Base-by-base conservation (phyloP, 1,140 invertebrate species). In the Heliconius melpomene region DNA sequence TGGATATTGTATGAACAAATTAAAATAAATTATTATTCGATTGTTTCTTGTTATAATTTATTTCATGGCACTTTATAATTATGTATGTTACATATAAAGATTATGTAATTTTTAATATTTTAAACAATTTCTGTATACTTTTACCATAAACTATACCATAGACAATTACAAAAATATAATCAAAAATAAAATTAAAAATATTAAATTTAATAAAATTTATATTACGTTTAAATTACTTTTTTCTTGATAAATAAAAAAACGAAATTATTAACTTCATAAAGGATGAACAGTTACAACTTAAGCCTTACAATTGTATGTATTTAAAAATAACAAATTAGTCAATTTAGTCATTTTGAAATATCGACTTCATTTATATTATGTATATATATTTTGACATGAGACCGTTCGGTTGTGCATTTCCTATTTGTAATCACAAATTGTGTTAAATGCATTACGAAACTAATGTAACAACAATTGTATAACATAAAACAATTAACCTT, bases 351-450 rank as follows among this genome's bases (percentile, higher is more conserved):
- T 66, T 66, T 26, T 66, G 60, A 66, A 66, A 66, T 66, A 66
- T 66, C 60, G 60, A 66, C 60, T 66, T 66, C 23, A 13, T 29
- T 66, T 66, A 66, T 66, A 26, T 66, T 57, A 9, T 18, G 50
- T 52, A 57, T 26, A 60, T 26, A 60, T 60, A 66, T 70, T 74
- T 79, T 79, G 78, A 79, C 72, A 72, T 79, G 72, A 79, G 32
- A 36, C 36, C 72, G 73, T 70, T 79, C 72, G 78, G 78, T 79
- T 70, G 78, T 75, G 78, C 74, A 79, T 79, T 79, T 75, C 78
- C 78, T 75, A 79, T 79, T 79, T 79, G 78, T 79, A 66, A 75
- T 79, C 54, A 60, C 76, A 81, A 81, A 72, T 81, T 73, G 72
- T 76, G 76, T 78, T 78, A 40, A 52, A 78, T 81, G 80, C 66